Evolutionary conservation across 2,888 invertebrate species (phyloP), one percentile per base, ranked within the genome.

Genomic region (Eurois occulta): DNA sequence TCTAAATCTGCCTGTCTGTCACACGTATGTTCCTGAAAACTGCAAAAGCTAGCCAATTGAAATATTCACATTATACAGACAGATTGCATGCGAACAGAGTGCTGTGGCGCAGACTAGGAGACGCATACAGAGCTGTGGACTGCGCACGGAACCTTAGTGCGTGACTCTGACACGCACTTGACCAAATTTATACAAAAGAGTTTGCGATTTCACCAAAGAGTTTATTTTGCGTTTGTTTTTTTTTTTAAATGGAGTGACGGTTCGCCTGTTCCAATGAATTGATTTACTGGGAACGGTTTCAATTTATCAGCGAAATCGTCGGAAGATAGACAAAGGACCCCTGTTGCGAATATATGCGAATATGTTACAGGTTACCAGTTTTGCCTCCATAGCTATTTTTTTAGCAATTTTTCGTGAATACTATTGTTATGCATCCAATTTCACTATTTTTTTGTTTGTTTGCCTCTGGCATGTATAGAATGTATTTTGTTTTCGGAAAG

Each of bases 211-310:
- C 4, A 65, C 41, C 41, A 41, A 65, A 69, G 64, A 73, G 64
- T 77, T 68, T 71, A 69, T 71, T 72, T 67, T 16, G 28, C 13
- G 1, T 13, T 52, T 62, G 32, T 73, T 16, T 69, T 72, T 55
- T 41, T 72, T 46, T 72, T 52, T 64, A 4, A 52, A 71, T 16
- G 60, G 65, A 74, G 13, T 67, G n/a, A 66, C 38, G 58, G 52
- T 71, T 48, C n/a, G n/a, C 1, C 28, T 76, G 65, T 58, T 43
- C 21, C 65, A 73, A 78, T 76, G 48, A 64, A 79, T 72, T 77
- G 85, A 85, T 84, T 85, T 79, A 84, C 72, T 46, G 72, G 10
- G 13, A 69, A 46, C 41, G 28, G 32, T 67, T 76, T 66, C 69
- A 79, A 84, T 84, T 81, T 81, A 72, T 85, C 66, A 79, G 11